Percentiles rank a stretch among this genome's conserved stretches.
Conservation (phyloP, 30 jellyfish, hydroid and myxozoan species). For the Aurelia sp. region DNA sequence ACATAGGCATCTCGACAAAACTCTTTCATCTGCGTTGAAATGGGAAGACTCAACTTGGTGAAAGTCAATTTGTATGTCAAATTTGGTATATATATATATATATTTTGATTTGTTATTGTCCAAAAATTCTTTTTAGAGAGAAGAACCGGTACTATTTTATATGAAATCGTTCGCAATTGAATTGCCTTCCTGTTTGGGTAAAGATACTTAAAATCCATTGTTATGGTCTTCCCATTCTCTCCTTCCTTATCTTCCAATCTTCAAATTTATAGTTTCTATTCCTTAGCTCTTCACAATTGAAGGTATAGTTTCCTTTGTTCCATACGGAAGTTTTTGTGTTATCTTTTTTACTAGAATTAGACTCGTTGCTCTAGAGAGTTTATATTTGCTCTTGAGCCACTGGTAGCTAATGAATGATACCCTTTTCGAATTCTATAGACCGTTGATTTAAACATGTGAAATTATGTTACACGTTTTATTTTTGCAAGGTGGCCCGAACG, state of each 20-base stretch:
- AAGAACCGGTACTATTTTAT: too few species aligned
- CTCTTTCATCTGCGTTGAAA: too few species aligned
- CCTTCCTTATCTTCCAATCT: not conserved
- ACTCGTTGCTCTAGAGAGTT: slow-evolving; percentile 24
- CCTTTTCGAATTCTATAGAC: not conserved
- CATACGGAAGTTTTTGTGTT: slow-evolving; percentile 36
- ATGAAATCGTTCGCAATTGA: too few species aligned
- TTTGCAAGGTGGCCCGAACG: slow-evolving; percentile 5
- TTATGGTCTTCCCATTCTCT: not conserved
- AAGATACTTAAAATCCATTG: too few species aligned
- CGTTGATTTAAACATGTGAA: not conserved
- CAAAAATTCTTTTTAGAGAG: too few species aligned
- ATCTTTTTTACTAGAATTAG: slow-evolving; percentile 12
- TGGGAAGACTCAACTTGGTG: too few species aligned
- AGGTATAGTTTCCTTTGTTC: slow-evolving; percentile 32
- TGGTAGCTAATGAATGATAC: not conserved
- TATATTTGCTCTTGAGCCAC: slow-evolving; percentile 5
- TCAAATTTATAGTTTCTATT: not conserved
- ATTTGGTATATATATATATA: too few species aligned
- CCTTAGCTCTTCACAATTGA: slow-evolving; percentile 24
- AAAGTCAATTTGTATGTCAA: too few species aligned
- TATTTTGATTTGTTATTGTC: too few species aligned
- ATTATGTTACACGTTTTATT: not conserved
- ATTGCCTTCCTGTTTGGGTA: too few species aligned
- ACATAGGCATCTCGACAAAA: too few species aligned